Evolutionary conservation across 53 echinoderm and acorn worm genomes (phyloP).

Genomic region (Zoroaster sp.): DNA sequence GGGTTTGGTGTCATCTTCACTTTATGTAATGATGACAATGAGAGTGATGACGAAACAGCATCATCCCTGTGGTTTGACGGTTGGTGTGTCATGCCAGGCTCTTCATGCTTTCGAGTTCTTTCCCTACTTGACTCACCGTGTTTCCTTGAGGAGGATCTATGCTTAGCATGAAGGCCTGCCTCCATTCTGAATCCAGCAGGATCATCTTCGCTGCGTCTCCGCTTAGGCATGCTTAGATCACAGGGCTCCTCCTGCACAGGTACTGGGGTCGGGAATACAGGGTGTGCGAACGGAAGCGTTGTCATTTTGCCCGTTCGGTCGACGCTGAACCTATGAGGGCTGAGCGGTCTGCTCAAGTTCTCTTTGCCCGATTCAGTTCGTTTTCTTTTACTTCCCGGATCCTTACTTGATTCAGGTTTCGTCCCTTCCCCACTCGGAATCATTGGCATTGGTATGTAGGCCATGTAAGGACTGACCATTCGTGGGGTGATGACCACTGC

Average conservation of each 20-base stretch:
- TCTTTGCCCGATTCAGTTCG: constrained; percentile 61
- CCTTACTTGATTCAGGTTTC: not conserved
- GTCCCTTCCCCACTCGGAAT: constrained; percentile 31
- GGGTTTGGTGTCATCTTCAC: constrained; percentile 92
- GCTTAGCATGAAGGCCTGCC: not conserved
- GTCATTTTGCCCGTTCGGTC: constrained; percentile 21
- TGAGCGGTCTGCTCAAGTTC: constrained; percentile 42
- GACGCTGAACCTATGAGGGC: constrained; percentile 35
- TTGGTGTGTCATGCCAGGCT: not conserved
- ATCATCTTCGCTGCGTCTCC: constrained; percentile 46
- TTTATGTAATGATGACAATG: not conserved
- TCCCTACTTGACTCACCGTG: not conserved
- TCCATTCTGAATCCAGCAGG: not conserved
- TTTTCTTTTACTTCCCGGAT: not conserved
- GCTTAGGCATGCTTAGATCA: constrained; percentile 92
- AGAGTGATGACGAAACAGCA: not conserved
- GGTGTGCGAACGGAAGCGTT: constrained; percentile 12
- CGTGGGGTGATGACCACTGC: constrained; percentile 71
- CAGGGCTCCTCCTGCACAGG: constrained; percentile 94
- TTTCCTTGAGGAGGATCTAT: not conserved
- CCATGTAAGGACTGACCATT: constrained; percentile 39
- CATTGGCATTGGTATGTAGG: constrained; percentile 42
- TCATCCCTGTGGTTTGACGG: not conserved
- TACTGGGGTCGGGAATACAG: constrained; percentile 13
- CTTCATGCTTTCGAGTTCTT: constrained; percentile 30